These are phyloP conservation scores for Cettia cetti DNA, from an alignment of 2,113 vertebrate genomes.

Conservation along the genomic window DNA sequence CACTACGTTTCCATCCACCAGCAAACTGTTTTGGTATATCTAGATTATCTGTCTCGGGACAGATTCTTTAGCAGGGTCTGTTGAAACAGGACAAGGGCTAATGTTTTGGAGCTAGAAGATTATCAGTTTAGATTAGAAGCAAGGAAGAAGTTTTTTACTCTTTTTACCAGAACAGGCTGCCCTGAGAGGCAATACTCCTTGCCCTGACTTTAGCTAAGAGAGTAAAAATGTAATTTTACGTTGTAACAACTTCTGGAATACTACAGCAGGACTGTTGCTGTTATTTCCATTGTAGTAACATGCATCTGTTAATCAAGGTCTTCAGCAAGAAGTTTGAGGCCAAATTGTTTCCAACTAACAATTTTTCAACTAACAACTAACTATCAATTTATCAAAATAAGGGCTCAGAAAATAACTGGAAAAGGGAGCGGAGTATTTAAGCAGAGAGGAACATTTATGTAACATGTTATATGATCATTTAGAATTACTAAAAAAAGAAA, in stretches of 20 bases:
- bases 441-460: background rate
- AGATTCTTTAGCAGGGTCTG: background rate
- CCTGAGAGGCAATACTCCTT: background rate
- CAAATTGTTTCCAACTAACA: background rate
- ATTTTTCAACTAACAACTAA: background rate
- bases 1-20: background rate
- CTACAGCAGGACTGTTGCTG: background rate
- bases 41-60: background rate
- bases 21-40: background rate
- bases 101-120: background rate
- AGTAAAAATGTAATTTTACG: background rate
- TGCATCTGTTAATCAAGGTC: background rate
- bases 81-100: accelerated
- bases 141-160: background rate
- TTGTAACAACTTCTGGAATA: background rate
- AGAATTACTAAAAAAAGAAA: background rate
- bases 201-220: background rate
- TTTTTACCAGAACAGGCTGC: background rate
- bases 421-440: background rate
- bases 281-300: background rate
- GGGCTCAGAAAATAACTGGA: background rate
- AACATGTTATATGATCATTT: background rate
- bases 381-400: background rate
- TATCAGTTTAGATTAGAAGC: background rate
- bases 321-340: background rate